Evolutionary conservation across 2,888 invertebrate species (phyloP).

Genomic region (Scaptodrosophila latifasciaeformis): DNA sequence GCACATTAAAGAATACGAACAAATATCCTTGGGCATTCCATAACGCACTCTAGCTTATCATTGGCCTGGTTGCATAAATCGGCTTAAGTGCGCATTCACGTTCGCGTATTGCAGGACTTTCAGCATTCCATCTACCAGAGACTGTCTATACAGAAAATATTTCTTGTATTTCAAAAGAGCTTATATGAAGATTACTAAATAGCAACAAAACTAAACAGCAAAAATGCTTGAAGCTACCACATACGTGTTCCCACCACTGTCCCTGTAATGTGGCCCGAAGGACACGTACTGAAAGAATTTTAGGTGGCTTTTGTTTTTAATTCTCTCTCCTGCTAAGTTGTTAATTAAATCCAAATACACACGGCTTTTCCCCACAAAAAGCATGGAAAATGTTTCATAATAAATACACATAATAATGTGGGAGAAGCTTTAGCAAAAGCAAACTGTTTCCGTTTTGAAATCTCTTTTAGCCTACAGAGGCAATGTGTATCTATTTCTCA

Average conservation of each 20-base stretch:
- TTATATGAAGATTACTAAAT: conserved; percentile 19
- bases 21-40: too few species aligned
- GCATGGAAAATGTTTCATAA: not conserved
- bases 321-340: not conserved
- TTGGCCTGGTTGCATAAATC: conserved; percentile 16
- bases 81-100: conserved; percentile 21
- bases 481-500: too few species aligned
- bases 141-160: not conserved
- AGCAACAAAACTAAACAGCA: conserved; percentile 6
- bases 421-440: too few species aligned
- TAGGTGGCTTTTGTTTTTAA: too few species aligned
- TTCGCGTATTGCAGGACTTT: too few species aligned
- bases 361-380: not conserved
- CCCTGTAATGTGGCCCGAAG: conserved; percentile 1
- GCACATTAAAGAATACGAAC: too few species aligned
- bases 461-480: too few species aligned
- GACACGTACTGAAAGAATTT: not conserved
- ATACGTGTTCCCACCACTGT: too few species aligned
- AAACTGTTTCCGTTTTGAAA: too few species aligned
- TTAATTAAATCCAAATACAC: not conserved
- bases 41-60: too few species aligned
- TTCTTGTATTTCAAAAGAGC: conserved; percentile 4
- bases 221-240: not conserved
- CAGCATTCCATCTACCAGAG: not conserved
- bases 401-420: too few species aligned